Percentiles rank a stretch among this genome's conserved stretches.
Evolutionary conservation across 1,140 invertebrate genomes (phyloP).

Genomic region (Euura lappo): DNA sequence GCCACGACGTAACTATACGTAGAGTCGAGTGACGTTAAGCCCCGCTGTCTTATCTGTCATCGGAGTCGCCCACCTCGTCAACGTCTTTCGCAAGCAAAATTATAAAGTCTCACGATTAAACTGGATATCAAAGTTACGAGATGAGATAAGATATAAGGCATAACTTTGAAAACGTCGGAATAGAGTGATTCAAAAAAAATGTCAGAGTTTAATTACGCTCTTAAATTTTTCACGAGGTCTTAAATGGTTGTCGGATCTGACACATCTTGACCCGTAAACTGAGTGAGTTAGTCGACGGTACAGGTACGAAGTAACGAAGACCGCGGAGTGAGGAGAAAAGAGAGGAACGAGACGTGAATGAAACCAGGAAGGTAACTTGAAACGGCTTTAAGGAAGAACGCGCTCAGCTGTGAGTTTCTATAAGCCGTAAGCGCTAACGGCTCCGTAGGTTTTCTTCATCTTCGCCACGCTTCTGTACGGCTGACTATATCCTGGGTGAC

Average conservation of each 20-base stretch:
- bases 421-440: too few relatives aligned
- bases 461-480: too few relatives aligned
- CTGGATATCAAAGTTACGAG: too few relatives aligned
- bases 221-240: too few relatives aligned
- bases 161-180: too few relatives aligned
- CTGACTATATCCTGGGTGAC: too few relatives aligned
- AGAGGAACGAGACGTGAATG: conserved; percentile 29
- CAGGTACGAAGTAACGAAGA: background rate
- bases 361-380: conserved; percentile 43
- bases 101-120: background rate
- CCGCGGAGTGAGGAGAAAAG: background rate
- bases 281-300: background rate
- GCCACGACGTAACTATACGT: background rate
- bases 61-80: background rate
- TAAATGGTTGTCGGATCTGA: background rate
- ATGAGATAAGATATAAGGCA: too few relatives aligned
- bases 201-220: too few relatives aligned
- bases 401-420: background rate
- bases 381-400: conserved; percentile 25
- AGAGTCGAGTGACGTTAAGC: background rate
- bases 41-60: background rate
- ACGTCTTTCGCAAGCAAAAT: background rate
- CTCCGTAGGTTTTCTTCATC: too few relatives aligned
- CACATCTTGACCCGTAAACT: background rate
- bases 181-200: too few relatives aligned